Base-by-base conservation (phyloP, 2,113 vertebrate species). In the Crotalus helleri region DNA sequence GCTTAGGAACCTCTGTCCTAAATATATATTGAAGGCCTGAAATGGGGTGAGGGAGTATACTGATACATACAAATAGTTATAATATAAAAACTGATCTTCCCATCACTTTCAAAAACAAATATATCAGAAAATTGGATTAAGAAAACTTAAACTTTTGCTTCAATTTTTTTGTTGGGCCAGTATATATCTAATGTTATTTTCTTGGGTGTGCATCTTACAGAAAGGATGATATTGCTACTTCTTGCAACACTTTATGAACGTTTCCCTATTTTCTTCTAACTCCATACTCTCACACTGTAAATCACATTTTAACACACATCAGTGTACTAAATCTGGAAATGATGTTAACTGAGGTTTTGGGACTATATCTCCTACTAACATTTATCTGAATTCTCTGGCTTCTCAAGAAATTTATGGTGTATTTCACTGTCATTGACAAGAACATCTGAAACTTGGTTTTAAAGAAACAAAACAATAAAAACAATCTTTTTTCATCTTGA, bases 251-350 rank as follows among this genome's bases (percentile, higher is more conserved):
- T 90, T 94, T 92, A 24, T 9, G 21, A 88, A 91, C 53, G 85
- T 95, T 95, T 94, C 91, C 1, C 93, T 94, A 44, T 64, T 91
- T 91, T 95, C 54, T 54, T 13, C 85, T 90, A 85, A 85, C 92
- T 91, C 0, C 0, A 39, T 93, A 92, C 54, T 96, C 86, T 94
- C 86, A 7, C 87, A 93, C 93, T 94, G 95, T 97, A 97, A 96
- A 96, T 97, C 95, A 96, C 94, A 94, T 95, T 97, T 96, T 94
- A 96, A 96, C 96, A 93, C 91, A 94, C 95, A 94, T 97, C 96
- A 96, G 92, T 44, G 91, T 95, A 94, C 96, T 95, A 93, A 93
- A 96, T 92, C 95, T 96, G 91, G 61, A 97, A 94, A 92, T 97
- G 93, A 92, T 95, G 94, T 94, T 94, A 95, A 96, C 92, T 0